Evolutionary conservation across 1,140 invertebrate genomes (phyloP).

Genomic region (Drosophila mauritiana): DNA sequence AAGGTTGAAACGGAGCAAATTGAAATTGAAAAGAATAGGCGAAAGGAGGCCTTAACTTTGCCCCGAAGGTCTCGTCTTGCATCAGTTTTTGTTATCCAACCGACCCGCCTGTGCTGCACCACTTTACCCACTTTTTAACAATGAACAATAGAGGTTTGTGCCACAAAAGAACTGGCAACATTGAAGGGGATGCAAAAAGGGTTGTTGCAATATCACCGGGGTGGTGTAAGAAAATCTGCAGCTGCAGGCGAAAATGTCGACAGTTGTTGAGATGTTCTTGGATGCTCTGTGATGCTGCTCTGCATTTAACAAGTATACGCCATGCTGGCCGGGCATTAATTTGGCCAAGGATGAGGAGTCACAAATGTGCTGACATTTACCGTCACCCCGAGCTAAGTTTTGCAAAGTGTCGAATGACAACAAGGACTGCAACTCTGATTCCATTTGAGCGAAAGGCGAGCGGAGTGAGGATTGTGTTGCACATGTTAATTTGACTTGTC

Average conservation of each 20-base stretch:
- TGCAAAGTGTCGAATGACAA: constrained; percentile 47
- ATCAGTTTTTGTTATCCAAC: constrained; percentile 23
- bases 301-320: constrained; percentile 76
- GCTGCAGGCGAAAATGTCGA: constrained; percentile 35
- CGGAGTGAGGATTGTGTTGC: constrained; percentile 39
- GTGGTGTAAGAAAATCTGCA: constrained; percentile 23
- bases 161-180: constrained; percentile 52
- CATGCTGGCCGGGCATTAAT: constrained; percentile 74
- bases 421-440: constrained; percentile 15
- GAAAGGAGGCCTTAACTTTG: constrained; percentile 41
- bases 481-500: constrained; percentile 76
- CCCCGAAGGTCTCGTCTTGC: constrained; percentile 44
- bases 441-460: constrained; percentile 19
- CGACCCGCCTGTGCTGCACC: constrained; percentile 15
- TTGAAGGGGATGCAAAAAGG: constrained; percentile 14
- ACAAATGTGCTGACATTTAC: constrained; percentile 77
- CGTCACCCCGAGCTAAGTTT: constrained; percentile 62
- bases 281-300: constrained; percentile 41
- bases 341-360: constrained; percentile 52
- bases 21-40: background rate
- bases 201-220: background rate
- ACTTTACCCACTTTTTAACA: constrained; percentile 63
- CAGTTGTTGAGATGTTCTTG: constrained; percentile 33
- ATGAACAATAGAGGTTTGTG: constrained; percentile 55
- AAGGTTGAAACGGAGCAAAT: constrained; percentile 49